Base-by-base conservation (phyloP, 2,888 invertebrate species). In the Gryllus longicercus region DNA sequence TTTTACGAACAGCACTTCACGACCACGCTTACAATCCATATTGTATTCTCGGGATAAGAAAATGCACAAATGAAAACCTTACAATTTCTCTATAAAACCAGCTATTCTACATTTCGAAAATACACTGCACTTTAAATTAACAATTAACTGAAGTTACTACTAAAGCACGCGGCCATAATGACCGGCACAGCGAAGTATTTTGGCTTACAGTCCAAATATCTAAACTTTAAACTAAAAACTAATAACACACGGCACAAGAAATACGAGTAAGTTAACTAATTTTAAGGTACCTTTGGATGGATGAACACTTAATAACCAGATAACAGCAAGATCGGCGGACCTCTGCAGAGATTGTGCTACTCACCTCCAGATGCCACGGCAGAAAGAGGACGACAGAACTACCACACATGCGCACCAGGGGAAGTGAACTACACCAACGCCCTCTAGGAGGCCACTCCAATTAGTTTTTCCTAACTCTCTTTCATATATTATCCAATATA, bases 281-380 rank as follows among this genome's bases (percentile, higher is more conserved):
- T 14, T 11, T 18, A 80, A 12, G 23, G 8, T 79, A 79, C 77
- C 79, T 63, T 50, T 74, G 10, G 18, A 10, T 21, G 78, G 82
- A 82, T 82, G 82, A 50, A 12, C 76, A n/a, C 74, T n/a, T 38
- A n/a, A 23, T n/a, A 76, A 80, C 38, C 50, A 25, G 77, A 81
- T 81, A 78, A 76, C 23, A 51, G 38, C 76, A 76, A 76, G 81
- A 81, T 81, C 77, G 25, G 76, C 16, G 50, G 79, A 78, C 80
- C 75, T 74, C 49, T 74, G 25, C 74, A 25, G 75, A 80, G 75
- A 80, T 81, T 82, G 80, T 81, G 81, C 81, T 84, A 85, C 85
- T 85, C 85, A 85, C 85, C 85, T 85, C 84, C 84, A 84, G 84
- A 83, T 85, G 85, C 85, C 85, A 85, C 85, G 84, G 84, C 84